Evolutionary conservation across 1,140 invertebrate species (phyloP).

Genomic region (Antheraea pernyi): DNA sequence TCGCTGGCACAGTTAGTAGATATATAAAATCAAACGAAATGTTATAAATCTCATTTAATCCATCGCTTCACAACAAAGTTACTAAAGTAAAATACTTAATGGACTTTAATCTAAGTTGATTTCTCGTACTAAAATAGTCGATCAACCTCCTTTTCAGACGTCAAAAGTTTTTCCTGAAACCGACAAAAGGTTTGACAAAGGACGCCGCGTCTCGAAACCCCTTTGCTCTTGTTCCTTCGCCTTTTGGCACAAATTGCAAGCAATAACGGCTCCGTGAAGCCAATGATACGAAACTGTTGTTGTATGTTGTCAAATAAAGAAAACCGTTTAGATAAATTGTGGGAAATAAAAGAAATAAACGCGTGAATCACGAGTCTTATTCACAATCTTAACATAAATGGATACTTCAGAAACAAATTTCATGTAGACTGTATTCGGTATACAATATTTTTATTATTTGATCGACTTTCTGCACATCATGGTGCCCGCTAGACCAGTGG

Average conservation of each 20-base stretch:
- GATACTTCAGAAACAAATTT: no score
- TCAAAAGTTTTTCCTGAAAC: conserved; percentile 8
- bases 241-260: conserved; percentile 2
- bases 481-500: no score
- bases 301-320: neutral
- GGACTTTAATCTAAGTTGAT: neutral
- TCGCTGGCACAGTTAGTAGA: no score
- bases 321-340: neutral
- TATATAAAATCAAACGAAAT: no score
- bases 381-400: no score
- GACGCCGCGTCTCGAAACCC: neutral
- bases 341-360: neutral
- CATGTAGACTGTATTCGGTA: no score
- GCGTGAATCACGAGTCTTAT: neutral
- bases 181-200: conserved; percentile 11
- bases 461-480: no score
- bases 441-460: no score
- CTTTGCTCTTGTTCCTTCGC: neutral
- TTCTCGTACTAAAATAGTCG: neutral
- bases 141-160: neutral
- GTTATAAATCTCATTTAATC: no score
- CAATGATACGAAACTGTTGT: neutral
- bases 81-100: neutral
- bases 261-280: neutral
- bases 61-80: no score